A percentile compares a stretch with the other conserved stretches of the same genome.
Evolutionary conservation across 2,797 vertebrate genomes (phyloP).

Genomic region (Pangasius djambal): DNA sequence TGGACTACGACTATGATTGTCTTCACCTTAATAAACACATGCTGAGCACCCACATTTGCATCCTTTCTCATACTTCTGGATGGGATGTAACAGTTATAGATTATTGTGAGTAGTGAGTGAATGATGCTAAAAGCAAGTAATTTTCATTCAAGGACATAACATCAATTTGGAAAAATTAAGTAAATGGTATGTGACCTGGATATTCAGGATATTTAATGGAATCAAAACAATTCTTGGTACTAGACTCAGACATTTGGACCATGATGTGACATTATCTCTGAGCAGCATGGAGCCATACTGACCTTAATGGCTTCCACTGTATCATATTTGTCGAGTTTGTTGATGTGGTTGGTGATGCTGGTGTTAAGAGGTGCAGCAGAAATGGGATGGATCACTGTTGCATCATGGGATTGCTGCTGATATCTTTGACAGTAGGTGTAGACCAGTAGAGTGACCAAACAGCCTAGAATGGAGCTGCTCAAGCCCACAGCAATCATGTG

Average conservation of each 20-base stretch:
- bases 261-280: not conserved
- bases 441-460: conserved; percentile 90
- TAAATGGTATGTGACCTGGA: not conserved
- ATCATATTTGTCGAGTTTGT: conserved; percentile 98
- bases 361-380: conserved; percentile 93
- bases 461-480: conserved; percentile 95
- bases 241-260: not conserved
- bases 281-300: conserved; percentile 56
- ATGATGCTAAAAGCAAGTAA: not conserved
- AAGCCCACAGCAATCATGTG: conserved; percentile 96
- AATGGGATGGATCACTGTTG: conserved; percentile 95
- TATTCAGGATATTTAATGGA: not conserved
- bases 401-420: conserved; percentile 94
- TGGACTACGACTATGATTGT: not conserved
- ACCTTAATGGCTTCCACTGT: conserved; percentile 98
- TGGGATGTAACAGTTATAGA: not conserved
- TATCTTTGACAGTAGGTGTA: conserved; percentile 97
- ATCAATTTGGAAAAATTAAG: not conserved
- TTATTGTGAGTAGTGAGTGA: not conserved
- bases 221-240: not conserved
- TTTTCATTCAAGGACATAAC: not conserved
- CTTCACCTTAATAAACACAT: not conserved
- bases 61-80: not conserved
- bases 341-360: conserved; percentile 98
- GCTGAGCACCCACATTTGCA: not conserved